phyloP scores from a whole-genome alignment of 2,113 vertebrate genomes.

The Coryphaenoides rupestris region DNA sequence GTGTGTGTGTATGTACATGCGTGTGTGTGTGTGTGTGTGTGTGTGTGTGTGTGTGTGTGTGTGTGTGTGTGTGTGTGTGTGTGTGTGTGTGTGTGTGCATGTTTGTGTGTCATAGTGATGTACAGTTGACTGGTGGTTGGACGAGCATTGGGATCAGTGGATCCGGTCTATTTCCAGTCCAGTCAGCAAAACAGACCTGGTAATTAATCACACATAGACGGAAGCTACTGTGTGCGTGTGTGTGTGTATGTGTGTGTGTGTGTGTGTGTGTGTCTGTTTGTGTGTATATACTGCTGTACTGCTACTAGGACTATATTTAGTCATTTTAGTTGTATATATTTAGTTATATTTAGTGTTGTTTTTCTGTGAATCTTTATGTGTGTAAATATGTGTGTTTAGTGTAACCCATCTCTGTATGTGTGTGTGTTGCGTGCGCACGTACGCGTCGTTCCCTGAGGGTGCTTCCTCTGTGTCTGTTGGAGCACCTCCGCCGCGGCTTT shows the following conservation, averaged over 20 bases:
- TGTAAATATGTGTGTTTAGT: no score
- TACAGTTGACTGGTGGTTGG: no score
- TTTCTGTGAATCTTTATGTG: no score
- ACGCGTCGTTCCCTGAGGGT: conserved; percentile 30
- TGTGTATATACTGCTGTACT: neutral
- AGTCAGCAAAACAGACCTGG: no score
- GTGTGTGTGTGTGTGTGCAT: neutral
- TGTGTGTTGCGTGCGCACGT: no score
- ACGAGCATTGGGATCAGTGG: no score
- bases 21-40: neutral
- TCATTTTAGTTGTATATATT: no score
- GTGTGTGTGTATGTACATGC: neutral
- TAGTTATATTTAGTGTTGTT: no score
- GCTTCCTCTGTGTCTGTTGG: conserved; percentile 42
- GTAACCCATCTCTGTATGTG: no score
- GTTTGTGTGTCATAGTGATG: neutral
- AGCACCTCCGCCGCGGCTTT: conserved; percentile 39
- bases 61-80: neutral
- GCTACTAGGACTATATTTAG: no score
- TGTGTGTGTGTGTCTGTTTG: neutral
- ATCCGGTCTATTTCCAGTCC: no score
- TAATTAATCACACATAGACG: no score
- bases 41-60: conserved; percentile 1
- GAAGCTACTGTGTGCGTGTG: neutral
- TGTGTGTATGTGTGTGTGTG: conserved; percentile 2